Base-by-base conservation (phyloP, 2,113 vertebrate genomes). In the Ardeotis arabs region DNA sequence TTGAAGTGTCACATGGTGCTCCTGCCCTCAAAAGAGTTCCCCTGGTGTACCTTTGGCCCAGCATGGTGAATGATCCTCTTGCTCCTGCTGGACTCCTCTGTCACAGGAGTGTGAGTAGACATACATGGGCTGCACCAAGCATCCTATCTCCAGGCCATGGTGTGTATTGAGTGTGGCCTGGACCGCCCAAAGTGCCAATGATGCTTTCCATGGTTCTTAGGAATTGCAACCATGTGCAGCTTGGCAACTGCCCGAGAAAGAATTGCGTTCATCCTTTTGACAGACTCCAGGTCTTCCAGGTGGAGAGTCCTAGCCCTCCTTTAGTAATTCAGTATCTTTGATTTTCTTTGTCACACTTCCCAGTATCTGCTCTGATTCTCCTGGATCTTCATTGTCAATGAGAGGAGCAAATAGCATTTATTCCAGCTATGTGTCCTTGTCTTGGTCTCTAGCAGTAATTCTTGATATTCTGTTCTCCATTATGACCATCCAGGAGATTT, bases 341-440 rank as follows among this genome's bases (percentile, higher is more conserved):
- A 53, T 35, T 58, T 31, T 24, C 69, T 37, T 11, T 35, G 12
- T 28, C 50, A 7, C 37, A 35, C n/a, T 7, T 77, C 50, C 60
- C 80, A 82, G 35, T 37, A 31, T 11, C 59, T 87, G 35, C 50
- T 67, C 73, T 35, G 75, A 8, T 39, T 90, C 60, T 84, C 52
- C 75, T 82, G 62, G 29, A 4, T 16, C 52, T 58, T 66, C 7
- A 0, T 0, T 66, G 64, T n/a, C 68, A 73, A 2, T 27, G 14
- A 55, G 55, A 50, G 77, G 39, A 47, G 4, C 52, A 35, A 47
- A 7, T 1, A 25, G 8, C 20, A 47, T 45, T 5, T 27, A 31
- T 70, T 58, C 19, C 9, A 37, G 19, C 1, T 10, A 0, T 4
- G 45, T 52, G 53, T 45, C 60, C 60, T 33, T 53, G 0, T 33